Conservation (phyloP, 35 echinoderm and acorn worm species). For the Lytechinus variegatus region DNA sequence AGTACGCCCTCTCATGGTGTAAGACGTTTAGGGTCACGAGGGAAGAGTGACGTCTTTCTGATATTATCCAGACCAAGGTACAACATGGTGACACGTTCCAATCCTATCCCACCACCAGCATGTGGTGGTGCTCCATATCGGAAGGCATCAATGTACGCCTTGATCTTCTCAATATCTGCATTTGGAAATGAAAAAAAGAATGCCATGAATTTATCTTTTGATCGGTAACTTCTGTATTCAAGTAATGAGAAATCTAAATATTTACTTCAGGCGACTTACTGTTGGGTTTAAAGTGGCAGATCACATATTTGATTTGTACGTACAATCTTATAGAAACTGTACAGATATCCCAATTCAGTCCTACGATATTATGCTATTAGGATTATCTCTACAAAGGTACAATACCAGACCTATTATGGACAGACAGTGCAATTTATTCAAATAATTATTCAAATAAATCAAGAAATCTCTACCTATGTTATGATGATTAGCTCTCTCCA, state of each 20-base stretch:
- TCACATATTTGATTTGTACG: too few relatives aligned
- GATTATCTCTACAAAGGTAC: too few relatives aligned
- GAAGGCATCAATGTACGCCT: constrained; percentile 98
- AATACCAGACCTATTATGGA: too few relatives aligned
- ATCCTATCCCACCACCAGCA: constrained; percentile 92
- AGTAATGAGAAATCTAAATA: too few relatives aligned
- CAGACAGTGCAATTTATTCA: too few relatives aligned
- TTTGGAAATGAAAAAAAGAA: constrained; percentile 8
- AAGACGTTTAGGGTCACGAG: constrained; percentile 94
- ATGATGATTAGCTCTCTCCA: constrained; percentile 89
- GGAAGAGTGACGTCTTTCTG: constrained; percentile 93
- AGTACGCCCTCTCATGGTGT: constrained; percentile 74
- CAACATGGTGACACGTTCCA: constrained; percentile 96
- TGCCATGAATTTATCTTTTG: neutral
- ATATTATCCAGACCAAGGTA: constrained; percentile 98
- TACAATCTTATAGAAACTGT: too few relatives aligned
- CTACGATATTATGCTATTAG: too few relatives aligned
- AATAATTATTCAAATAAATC: neutral
- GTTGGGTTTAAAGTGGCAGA: too few relatives aligned
- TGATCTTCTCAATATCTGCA: constrained; percentile 77
- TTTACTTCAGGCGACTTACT: too few relatives aligned
- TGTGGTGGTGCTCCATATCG: constrained; percentile 90
- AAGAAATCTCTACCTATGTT: constrained; percentile 69
- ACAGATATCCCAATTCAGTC: too few relatives aligned
- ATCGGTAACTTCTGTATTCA: neutral